phyloP scores from a whole-genome alignment of 1,140 invertebrate species.

The Nixonia krombeini region DNA sequence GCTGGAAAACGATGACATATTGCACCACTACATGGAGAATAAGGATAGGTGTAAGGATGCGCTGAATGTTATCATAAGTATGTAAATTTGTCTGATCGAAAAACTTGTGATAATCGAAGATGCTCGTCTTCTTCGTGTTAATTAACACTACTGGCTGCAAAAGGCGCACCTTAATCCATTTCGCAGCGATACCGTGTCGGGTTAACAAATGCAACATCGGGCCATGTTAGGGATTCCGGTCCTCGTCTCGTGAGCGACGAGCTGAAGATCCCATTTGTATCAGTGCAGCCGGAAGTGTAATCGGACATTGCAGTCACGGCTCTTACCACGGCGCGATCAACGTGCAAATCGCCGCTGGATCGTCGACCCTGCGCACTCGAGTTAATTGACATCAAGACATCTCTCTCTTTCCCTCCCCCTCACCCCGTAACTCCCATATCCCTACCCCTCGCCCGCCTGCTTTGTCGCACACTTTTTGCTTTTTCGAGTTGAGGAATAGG shows the following conservation, averaged over 20 bases:
- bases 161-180: no score
- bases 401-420: neutral
- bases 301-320: constrained; percentile 52
- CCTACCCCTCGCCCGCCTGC: no score
- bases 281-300: constrained; percentile 44
- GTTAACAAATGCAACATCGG: constrained; percentile 15
- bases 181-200: neutral
- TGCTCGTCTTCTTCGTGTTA: neutral
- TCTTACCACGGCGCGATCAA: constrained; percentile 30
- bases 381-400: constrained; percentile 43
- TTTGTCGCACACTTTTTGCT: no score
- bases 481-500: no score
- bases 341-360: constrained; percentile 41
- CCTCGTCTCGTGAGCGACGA: constrained; percentile 18
- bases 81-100: neutral
- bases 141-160: no score
- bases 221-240: constrained; percentile 13
- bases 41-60: no score
- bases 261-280: constrained; percentile 44
- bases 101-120: neutral
- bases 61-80: neutral
- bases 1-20: no score
- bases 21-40: no score
- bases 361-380: constrained; percentile 37
- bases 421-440: no score